These are phyloP conservation scores for Drosophila albomicans DNA, from an alignment of 1,140 invertebrate species.

Conservation along the genomic window DNA sequence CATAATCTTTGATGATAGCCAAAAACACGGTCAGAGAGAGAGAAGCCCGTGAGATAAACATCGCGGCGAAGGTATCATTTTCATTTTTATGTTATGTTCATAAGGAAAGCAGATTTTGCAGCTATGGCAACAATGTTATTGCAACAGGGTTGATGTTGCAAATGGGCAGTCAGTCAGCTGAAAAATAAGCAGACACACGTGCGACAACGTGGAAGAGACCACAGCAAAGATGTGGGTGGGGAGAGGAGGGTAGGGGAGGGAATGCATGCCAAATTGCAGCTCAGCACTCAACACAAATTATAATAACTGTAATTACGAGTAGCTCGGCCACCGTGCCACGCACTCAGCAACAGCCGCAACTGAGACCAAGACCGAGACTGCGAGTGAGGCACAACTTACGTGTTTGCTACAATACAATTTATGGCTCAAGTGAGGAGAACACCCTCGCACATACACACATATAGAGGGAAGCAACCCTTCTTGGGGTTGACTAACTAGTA, in stretches of 20 bases:
- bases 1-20: slow-evolving; percentile 59
- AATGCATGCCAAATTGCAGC: slow-evolving; percentile 36
- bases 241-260: not conserved
- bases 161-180: slow-evolving; percentile 60
- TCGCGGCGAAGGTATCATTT: slow-evolving; percentile 64
- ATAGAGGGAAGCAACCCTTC: slow-evolving; percentile 47
- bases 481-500: slow-evolving; percentile 18
- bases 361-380: slow-evolving; percentile 1
- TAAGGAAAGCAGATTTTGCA: slow-evolving; percentile 53
- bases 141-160: slow-evolving; percentile 15
- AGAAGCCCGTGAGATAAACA: slow-evolving; percentile 65
- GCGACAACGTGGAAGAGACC: slow-evolving; percentile 3
- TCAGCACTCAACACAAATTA: slow-evolving; percentile 80
- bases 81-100: slow-evolving; percentile 16
- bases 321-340: slow-evolving; percentile 21
- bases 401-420: slow-evolving; percentile 75
- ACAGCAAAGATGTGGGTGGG: no score
- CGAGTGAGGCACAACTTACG: slow-evolving; percentile 54
- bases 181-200: slow-evolving; percentile 74
- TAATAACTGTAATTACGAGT: slow-evolving; percentile 80
- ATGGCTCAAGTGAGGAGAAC: slow-evolving; percentile 65
- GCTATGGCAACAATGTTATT: slow-evolving; percentile 58
- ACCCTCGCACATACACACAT: slow-evolving; percentile 13
- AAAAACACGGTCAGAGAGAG: not conserved
- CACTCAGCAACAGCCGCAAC: slow-evolving; percentile 11